Percentiles rank a stretch among this genome's conserved stretches.
phyloP scores from a whole-genome alignment of 2,888 invertebrate genomes.

The Cybosia mesomella region DNA sequence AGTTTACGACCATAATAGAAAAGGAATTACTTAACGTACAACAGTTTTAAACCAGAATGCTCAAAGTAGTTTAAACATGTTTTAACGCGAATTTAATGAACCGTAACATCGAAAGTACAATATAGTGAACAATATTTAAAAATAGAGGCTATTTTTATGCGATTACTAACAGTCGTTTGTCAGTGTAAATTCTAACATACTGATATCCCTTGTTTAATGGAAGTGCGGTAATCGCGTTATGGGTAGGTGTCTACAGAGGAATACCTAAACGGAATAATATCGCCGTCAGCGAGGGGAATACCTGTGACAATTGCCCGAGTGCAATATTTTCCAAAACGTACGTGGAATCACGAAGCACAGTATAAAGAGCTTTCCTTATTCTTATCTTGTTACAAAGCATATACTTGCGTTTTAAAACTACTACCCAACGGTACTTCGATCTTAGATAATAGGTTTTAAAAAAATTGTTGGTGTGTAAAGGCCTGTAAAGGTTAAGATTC shows the following conservation, averaged over 20 bases:
- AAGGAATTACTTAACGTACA: constrained; percentile 18
- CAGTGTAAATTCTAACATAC: no score
- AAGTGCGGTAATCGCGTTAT: background rate
- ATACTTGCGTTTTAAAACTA: background rate
- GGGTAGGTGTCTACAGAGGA: background rate
- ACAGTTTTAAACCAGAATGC: background rate
- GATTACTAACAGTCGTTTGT: no score
- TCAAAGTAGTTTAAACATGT: background rate
- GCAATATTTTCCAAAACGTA: background rate
- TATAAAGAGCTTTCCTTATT: background rate
- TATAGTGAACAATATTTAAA: background rate
- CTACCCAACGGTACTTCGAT: no score
- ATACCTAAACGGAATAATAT: background rate
- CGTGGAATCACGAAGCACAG: background rate
- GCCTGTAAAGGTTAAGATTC: no score
- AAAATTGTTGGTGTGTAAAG: no score
- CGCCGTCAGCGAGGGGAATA: background rate
- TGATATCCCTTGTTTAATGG: background rate
- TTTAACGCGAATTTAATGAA: background rate
- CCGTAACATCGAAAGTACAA: background rate
- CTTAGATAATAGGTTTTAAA: no score
- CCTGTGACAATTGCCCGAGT: background rate
- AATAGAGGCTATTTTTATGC: no score
- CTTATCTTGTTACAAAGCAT: background rate
- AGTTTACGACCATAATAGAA: constrained; percentile 38